Percentiles rank a stretch among this genome's conserved stretches.
phyloP scores from a whole-genome alignment of 1,140 invertebrate genomes.

The Platorchestia sp. region DNA sequence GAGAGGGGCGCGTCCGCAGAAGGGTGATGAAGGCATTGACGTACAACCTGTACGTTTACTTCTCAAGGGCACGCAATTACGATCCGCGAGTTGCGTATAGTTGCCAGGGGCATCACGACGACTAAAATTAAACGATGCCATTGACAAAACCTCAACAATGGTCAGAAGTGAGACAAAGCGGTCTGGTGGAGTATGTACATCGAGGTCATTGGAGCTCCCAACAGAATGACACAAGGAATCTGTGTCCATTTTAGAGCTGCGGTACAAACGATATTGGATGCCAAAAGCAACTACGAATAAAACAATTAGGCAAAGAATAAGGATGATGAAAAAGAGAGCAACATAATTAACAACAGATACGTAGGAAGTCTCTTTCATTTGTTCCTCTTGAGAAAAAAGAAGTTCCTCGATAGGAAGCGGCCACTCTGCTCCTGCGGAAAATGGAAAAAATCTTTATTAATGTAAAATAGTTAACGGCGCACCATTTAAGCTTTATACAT shows the following conservation, averaged over 20 bases:
- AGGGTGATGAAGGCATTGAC: constrained; percentile 21
- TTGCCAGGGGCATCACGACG: background rate
- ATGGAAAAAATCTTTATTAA: background rate
- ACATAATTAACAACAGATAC: background rate
- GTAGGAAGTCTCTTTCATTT: background rate
- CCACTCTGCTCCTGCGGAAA: background rate
- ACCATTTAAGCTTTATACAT: background rate
- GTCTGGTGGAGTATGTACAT: background rate
- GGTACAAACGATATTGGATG: background rate
- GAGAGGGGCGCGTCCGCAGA: constrained; percentile 18
- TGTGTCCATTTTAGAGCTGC: constrained; percentile 2
- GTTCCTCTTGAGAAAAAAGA: background rate
- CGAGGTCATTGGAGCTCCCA: background rate
- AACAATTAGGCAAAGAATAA: constrained; percentile 9
- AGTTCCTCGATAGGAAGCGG: background rate
- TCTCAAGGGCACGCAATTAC: constrained; percentile 17
- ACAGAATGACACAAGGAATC: background rate
- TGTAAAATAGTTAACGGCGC: background rate
- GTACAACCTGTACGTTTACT: background rate
- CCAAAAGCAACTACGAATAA: background rate
- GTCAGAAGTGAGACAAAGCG: background rate
- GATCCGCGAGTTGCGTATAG: constrained; percentile 30
- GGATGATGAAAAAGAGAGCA: background rate
- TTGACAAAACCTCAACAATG: constrained; percentile 45
- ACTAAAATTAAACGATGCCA: constrained; percentile 43